Evolutionary conservation across 2,113 vertebrate species (phyloP).

Genomic region (Rhea americana): DNA sequence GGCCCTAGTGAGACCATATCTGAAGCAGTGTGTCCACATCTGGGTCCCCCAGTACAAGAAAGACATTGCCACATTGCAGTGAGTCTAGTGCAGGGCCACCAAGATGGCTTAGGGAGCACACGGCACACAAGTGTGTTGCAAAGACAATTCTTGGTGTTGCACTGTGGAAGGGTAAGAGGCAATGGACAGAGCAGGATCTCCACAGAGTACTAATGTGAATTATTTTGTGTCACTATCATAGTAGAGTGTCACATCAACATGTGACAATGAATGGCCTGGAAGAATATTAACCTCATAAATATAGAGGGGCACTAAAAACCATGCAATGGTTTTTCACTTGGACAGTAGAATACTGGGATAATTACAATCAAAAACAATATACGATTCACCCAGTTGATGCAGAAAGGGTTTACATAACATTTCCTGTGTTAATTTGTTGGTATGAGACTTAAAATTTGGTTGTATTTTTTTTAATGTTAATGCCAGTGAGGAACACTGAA

Average conservation of each 20-base stretch:
- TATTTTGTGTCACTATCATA: not conserved
- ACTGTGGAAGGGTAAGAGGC: not conserved
- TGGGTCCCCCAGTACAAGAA: not conserved
- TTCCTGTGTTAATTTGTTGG: conserved; percentile 5
- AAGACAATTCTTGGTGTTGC: not conserved
- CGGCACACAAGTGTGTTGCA: not conserved
- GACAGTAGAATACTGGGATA: not conserved
- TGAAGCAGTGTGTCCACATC: not conserved
- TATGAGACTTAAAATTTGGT: not conserved
- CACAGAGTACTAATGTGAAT: not conserved
- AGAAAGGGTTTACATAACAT: not conserved
- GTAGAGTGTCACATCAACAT: not conserved
- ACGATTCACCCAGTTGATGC: not conserved
- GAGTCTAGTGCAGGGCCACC: not conserved
- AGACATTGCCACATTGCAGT: accelerated
- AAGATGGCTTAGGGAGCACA: not conserved
- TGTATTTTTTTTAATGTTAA: not conserved
- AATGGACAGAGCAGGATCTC: not conserved
- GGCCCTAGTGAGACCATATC: not conserved
- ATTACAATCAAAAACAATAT: conserved; percentile 9
- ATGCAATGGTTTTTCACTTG: not conserved
- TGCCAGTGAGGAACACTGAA: not conserved
- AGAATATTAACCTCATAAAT: not conserved
- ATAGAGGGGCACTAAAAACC: not conserved
- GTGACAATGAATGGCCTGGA: not conserved